These are phyloP conservation scores for Adelosebastes latens DNA, from an alignment of 2,797 vertebrate genomes.

Conservation along the genomic window DNA sequence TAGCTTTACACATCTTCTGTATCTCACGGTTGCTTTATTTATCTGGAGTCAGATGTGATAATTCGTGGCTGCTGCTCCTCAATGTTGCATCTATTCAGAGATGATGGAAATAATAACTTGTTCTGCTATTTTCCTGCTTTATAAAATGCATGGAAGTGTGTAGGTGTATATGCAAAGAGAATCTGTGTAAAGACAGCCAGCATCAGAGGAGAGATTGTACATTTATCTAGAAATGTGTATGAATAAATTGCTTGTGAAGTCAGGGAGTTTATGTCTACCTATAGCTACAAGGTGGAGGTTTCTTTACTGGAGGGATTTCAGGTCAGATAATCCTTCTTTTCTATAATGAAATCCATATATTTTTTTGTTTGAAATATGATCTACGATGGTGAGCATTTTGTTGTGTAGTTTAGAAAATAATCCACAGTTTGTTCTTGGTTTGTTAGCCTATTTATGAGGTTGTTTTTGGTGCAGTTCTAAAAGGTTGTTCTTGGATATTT, in stretches of 20 bases:
- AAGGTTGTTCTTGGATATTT: background rate
- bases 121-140: conserved; percentile 17
- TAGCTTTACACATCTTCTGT: conserved; percentile 9
- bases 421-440: conserved; percentile 17
- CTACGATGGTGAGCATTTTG: background rate
- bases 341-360: background rate
- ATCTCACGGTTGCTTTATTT: background rate
- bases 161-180: background rate
- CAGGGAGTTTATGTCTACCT: background rate
- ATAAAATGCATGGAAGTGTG: conserved; percentile 3
- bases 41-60: background rate
- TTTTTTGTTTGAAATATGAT: background rate
- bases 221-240: conserved; percentile 14
- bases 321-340: background rate
- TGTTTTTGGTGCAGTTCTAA: conserved; percentile 4
- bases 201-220: background rate
- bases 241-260: conserved; percentile 20
- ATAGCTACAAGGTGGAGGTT: background rate
- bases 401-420: background rate
- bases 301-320: background rate
- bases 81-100: conserved; percentile 10
- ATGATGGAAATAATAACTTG: background rate
- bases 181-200: background rate
- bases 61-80: conserved; percentile 8
- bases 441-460: background rate